Percentiles rank a stretch among this genome's conserved stretches.
phyloP scores from a whole-genome alignment of 2,888 invertebrate genomes.

The Acrobasis repandana region DNA sequence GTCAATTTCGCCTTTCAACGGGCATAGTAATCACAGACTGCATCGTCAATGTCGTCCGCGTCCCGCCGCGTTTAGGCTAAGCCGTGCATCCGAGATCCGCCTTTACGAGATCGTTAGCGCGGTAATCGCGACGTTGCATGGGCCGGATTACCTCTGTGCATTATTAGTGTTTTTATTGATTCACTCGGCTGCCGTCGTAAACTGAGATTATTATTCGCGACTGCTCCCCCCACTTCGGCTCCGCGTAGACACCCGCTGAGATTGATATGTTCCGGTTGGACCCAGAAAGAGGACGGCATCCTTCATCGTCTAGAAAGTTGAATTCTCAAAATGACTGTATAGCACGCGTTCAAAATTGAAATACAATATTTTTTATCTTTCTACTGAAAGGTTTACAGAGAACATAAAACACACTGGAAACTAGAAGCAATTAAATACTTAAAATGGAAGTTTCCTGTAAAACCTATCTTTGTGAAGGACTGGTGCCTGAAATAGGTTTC shows the following conservation, averaged over 20 bases:
- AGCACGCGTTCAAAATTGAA: too few species aligned
- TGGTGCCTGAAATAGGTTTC: too few species aligned
- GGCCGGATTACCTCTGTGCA: constrained; percentile 80
- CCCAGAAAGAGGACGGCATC: background rate
- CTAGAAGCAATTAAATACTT: too few species aligned
- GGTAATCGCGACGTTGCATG: constrained; percentile 80
- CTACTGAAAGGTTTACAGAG: too few species aligned
- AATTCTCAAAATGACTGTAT: too few species aligned
- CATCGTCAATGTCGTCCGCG: background rate
- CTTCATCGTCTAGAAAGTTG: background rate
- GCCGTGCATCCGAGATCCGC: constrained; percentile 77
- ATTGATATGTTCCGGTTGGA: constrained; percentile 10
- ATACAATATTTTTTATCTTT: too few species aligned
- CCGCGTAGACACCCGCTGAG: constrained; percentile 23
- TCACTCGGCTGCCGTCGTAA: constrained; percentile 82
- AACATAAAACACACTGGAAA: too few species aligned
- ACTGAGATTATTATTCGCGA: constrained; percentile 82
- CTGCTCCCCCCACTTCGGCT: constrained; percentile 51
- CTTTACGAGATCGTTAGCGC: constrained; percentile 82
- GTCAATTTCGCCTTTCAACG: background rate
- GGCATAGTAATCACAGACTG: background rate
- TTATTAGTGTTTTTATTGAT: constrained; percentile 84
- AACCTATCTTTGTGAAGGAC: too few species aligned
- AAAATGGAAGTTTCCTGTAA: too few species aligned
- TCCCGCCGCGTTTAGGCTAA: constrained; percentile 64